These are phyloP conservation scores for Augochlorella aurata DNA, from an alignment of 2,888 invertebrate genomes.

Conservation along the genomic window DNA sequence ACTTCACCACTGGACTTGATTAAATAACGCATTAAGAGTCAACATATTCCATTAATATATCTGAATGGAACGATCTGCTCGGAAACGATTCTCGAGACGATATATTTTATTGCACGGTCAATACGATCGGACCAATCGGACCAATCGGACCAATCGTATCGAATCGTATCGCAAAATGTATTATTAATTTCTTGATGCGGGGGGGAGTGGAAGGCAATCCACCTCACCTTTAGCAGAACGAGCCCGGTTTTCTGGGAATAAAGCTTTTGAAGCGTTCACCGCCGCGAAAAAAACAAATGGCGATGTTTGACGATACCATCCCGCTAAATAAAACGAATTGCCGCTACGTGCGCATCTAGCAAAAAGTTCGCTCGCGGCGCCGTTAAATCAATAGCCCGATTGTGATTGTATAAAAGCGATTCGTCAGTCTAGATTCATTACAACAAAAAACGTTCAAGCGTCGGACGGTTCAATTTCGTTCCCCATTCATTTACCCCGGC, in stretches of 20 bases:
- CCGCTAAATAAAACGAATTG: slow-evolving; percentile 68
- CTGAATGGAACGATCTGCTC: background rate
- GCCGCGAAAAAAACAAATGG: slow-evolving; percentile 38
- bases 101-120: background rate
- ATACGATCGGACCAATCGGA: background rate
- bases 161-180: slow-evolving; percentile 35
- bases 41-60: too few relatives aligned
- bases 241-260: slow-evolving; percentile 39
- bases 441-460: slow-evolving; percentile 28
- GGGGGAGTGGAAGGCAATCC: slow-evolving; percentile 34
- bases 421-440: slow-evolving; percentile 52
- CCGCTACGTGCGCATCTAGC: slow-evolving; percentile 43
- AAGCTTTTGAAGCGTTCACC: slow-evolving; percentile 57
- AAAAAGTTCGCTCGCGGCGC: slow-evolving; percentile 50
- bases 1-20: too few relatives aligned
- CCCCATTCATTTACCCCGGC: slow-evolving; percentile 24
- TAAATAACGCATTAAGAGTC: too few relatives aligned
- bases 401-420: slow-evolving; percentile 57
- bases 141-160: background rate
- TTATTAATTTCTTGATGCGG: slow-evolving; percentile 54
- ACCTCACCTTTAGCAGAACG: slow-evolving; percentile 14
- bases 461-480: slow-evolving; percentile 7
- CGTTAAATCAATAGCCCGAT: slow-evolving; percentile 60
- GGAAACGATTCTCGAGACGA: background rate
- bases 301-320: slow-evolving; percentile 62